Evolutionary conservation across 2,797 vertebrate species (phyloP).

Genomic region (Sebastes trivittatus): DNA sequence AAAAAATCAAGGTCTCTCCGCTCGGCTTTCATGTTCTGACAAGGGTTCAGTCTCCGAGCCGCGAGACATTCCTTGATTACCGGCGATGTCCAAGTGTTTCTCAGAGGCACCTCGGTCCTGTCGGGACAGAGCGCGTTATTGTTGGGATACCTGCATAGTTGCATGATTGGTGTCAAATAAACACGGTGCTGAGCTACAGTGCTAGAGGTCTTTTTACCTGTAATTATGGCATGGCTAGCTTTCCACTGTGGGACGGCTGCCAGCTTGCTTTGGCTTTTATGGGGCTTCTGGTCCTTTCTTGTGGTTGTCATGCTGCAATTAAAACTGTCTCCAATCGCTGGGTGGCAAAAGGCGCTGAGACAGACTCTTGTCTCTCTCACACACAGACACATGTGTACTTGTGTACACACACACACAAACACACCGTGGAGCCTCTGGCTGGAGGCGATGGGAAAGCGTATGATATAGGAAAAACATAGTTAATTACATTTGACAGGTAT

Average conservation of each 20-base stretch:
- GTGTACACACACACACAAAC: conserved; percentile 64
- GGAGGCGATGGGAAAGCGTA: conserved; percentile 90
- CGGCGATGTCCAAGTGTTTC: conserved; percentile 73
- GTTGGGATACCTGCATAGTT: conserved; percentile 81
- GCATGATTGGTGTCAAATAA: conserved; percentile 82
- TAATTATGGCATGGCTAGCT: conserved; percentile 97
- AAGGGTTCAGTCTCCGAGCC: conserved; percentile 60
- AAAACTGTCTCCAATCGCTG: conserved; percentile 94
- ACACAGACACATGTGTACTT: conserved; percentile 68
- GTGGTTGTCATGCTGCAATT: conserved; percentile 97
- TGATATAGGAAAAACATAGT: conserved; percentile 97
- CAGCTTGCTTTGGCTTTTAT: conserved; percentile 95
- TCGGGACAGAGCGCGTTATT: conserved; percentile 77
- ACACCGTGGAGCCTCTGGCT: conserved; percentile 88
- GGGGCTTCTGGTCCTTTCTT: conserved; percentile 96
- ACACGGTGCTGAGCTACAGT: conserved; percentile 77
- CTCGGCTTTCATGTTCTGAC: conserved; percentile 75
- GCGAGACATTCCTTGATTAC: conserved; percentile 65
- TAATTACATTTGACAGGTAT: conserved; percentile 98
- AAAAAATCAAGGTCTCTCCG: conserved; percentile 65
- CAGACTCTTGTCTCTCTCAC: conserved; percentile 83
- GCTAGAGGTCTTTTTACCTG: conserved; percentile 91
- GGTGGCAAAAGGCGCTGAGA: conserved; percentile 94
- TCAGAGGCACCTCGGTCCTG: conserved; percentile 68
- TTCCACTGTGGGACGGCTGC: conserved; percentile 91